Evolutionary conservation across 1,140 invertebrate genomes (phyloP), one percentile per base, ranked within the genome.

Genomic region (Leptopilina boulardi): DNA sequence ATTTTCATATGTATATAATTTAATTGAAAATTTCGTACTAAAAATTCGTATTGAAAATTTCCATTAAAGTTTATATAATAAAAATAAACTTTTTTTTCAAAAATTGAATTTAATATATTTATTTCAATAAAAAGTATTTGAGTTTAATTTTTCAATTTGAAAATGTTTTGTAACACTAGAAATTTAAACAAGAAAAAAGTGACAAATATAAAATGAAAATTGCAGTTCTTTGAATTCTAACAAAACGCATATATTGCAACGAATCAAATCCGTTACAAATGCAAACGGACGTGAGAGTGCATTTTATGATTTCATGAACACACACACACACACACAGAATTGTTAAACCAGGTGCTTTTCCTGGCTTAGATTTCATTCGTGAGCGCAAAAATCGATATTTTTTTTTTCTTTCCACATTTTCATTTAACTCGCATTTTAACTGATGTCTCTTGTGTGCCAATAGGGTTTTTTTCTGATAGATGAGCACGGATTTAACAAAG

Each of bases 321-420:
- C 56, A 15, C 23, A 66, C 34, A 38, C 34, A 38, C 5, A 38
- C 2, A 6, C 5, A 38, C 9, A 9, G 34, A 38, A 23, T 30
- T 30, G 56, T 30, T 66, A 66, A 38, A 26, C 56, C 56, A 66
- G 56, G 21, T 66, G 56, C 19, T 66, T 56, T 66, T 30, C 56
- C 23, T 13, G 9, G 56, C 56, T 66, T 30, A 23, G 21, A 30
- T 66, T 30, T 21, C 56, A 30, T 66, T 66, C 23, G 56, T 21
- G 19, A 23, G 56, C 11, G 56, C 23, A 66, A 30, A 38, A 66
- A 66, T 66, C 56, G 15, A 66, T 66, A 66, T 26, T 30, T 59
- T 56, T 47, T 23, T 23, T n/a, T n/a, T 59, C 19, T 66, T 66
- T 66, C n/a, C 19, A 0, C 56, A 66, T 66, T 66, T 66, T 66